Evolutionary conservation across 1,140 invertebrate species (phyloP).

Genomic region (Gryon sp.): DNA sequence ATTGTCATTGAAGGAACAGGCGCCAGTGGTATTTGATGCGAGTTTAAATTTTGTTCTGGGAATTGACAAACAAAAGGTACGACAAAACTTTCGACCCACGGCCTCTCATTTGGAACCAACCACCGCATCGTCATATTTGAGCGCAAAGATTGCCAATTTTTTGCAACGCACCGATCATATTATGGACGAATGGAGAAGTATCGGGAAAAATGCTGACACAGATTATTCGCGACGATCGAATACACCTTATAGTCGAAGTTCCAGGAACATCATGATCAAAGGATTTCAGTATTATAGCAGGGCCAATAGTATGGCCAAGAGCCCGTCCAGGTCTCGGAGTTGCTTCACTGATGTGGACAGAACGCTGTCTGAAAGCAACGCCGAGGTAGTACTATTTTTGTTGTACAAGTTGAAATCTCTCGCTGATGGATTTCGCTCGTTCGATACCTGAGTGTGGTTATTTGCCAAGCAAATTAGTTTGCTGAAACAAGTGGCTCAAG

Average conservation of each 20-base stretch:
- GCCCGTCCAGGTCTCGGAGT: constrained; percentile 67
- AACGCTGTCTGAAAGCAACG: constrained; percentile 83
- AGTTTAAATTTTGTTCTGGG: constrained; percentile 89
- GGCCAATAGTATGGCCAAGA: constrained; percentile 77
- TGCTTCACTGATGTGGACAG: constrained; percentile 77
- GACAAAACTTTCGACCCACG: constrained; percentile 84
- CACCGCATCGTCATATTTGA: constrained; percentile 87
- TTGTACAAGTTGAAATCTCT: too few species aligned
- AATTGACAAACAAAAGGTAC: constrained; percentile 83
- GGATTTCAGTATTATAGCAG: constrained; percentile 87
- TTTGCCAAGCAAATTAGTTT: too few species aligned
- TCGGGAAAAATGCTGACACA: constrained; percentile 81
- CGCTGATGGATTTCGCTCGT: too few species aligned
- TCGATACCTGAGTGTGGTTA: too few species aligned
- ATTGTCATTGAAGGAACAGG: constrained; percentile 83
- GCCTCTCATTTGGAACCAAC: constrained; percentile 86
- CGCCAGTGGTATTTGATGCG: constrained; percentile 89
- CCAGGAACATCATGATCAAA: constrained; percentile 89
- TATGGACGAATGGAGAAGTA: constrained; percentile 89
- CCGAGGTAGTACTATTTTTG: constrained; percentile 75
- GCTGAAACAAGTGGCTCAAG: too few species aligned
- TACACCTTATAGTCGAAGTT: constrained; percentile 83
- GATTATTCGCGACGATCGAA: constrained; percentile 69
- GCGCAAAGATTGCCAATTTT: constrained; percentile 88
- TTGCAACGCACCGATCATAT: constrained; percentile 90